Percentiles rank a stretch among this genome's conserved stretches.
phyloP scores from a whole-genome alignment of 2,113 vertebrate genomes.

The Dryoscopus gambensis region DNA sequence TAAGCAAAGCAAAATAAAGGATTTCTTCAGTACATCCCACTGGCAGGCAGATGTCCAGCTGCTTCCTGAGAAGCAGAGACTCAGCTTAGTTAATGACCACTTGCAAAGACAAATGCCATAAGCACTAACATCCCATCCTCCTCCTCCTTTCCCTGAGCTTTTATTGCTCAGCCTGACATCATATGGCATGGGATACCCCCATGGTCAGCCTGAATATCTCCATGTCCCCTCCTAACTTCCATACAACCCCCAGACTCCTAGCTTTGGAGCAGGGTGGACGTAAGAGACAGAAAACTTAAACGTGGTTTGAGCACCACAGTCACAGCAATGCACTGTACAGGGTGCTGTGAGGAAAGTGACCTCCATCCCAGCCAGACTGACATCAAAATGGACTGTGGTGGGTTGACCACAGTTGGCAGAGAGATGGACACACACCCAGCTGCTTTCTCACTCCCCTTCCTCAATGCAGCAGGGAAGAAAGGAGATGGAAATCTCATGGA shows the following conservation, averaged over 20 bases:
- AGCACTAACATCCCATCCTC: background rate
- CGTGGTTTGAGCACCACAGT: fast-evolving
- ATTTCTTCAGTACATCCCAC: background rate
- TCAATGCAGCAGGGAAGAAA: background rate
- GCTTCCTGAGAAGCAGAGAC: background rate
- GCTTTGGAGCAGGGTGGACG: background rate
- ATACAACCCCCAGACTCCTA: too few species aligned
- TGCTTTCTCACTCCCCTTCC: background rate
- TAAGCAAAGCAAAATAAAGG: background rate
- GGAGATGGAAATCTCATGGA: fast-evolving
- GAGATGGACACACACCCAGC: background rate
- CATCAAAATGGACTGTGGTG: background rate
- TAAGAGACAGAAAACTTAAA: background rate
- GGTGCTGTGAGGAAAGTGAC: background rate
- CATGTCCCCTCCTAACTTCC: background rate
- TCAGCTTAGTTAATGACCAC: background rate
- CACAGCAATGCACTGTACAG: fast-evolving
- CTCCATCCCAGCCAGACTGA: background rate
- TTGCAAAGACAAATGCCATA: background rate
- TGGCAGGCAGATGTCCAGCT: background rate
- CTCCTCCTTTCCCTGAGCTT: background rate
- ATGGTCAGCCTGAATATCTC: background rate
- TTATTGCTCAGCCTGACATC: background rate
- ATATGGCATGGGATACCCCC: background rate
- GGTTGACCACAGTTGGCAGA: background rate